Conservation (phyloP, 2,888 invertebrate genomes). For the Tipula lateralis region DNA sequence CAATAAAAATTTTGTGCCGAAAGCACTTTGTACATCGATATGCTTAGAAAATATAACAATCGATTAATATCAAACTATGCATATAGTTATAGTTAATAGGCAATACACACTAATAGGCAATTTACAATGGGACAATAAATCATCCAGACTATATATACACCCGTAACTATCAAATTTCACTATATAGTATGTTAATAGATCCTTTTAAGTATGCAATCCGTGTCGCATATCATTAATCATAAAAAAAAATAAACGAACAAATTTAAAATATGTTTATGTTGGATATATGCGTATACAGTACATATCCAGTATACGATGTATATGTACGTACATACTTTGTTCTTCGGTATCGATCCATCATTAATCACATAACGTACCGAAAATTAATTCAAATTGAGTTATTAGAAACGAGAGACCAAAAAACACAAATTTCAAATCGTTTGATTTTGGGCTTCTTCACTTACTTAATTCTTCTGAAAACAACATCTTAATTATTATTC, state of each 20-base stretch:
- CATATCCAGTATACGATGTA: no score
- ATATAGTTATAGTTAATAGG: neutral
- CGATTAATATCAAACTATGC: neutral
- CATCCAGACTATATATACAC: neutral
- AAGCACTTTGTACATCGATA: neutral
- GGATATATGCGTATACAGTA: neutral
- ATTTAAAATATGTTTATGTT: slow-evolving; percentile 1
- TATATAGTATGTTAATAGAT: neutral
- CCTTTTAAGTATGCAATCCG: neutral
- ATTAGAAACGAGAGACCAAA: neutral
- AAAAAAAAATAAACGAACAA: neutral
- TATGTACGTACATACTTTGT: neutral
- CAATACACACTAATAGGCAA: neutral
- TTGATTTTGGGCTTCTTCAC: neutral
- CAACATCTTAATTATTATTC: slow-evolving; percentile 5
- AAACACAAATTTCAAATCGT: neutral
- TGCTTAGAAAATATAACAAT: neutral
- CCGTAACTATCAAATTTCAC: neutral
- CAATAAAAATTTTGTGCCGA: neutral
- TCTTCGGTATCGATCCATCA: neutral
- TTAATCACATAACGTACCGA: neutral
- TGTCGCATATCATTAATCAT: neutral
- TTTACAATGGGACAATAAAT: neutral
- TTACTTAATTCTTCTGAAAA: neutral
- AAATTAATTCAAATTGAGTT: slow-evolving; percentile 9